Percentiles rank a stretch among this genome's conserved stretches.
phyloP scores from a whole-genome alignment of 1,140 invertebrate species.

The Luehdorfia chinensis region DNA sequence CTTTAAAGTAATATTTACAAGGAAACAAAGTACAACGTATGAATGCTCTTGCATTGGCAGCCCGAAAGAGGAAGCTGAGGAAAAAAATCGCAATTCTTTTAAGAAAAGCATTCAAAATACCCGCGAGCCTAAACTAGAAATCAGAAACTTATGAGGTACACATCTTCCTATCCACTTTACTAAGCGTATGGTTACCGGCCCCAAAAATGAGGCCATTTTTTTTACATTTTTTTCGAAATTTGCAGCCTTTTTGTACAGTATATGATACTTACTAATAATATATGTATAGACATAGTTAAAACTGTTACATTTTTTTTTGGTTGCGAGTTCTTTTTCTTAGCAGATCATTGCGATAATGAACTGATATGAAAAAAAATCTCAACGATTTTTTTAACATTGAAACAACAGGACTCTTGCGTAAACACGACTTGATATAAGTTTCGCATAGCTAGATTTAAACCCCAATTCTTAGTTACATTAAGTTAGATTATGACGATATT shows the following conservation, averaged over 20 bases:
- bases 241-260: constrained; percentile 74
- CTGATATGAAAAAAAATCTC: constrained; percentile 29
- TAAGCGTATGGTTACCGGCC: constrained; percentile 71
- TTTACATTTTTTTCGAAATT: constrained; percentile 68
- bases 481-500: constrained; percentile 49
- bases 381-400: constrained; percentile 45
- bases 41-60: constrained; percentile 27
- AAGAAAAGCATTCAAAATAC: constrained; percentile 31
- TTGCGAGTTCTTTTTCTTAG: constrained; percentile 40
- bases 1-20: constrained; percentile 63
- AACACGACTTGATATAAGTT: constrained; percentile 47
- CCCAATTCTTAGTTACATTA: constrained; percentile 50
- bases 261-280: constrained; percentile 75
- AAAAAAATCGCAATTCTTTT: constrained; percentile 34
- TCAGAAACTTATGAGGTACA: constrained; percentile 71
- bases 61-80: constrained; percentile 36
- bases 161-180: constrained; percentile 67
- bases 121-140: constrained; percentile 50
- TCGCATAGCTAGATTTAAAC: constrained; percentile 53
- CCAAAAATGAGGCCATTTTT: constrained; percentile 69
- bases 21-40: constrained; percentile 39
- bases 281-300: constrained; percentile 74
- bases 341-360: constrained; percentile 14
- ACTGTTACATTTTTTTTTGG: constrained; percentile 64
- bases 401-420: constrained; percentile 55